Evolutionary conservation across 1,140 invertebrate genomes (phyloP).

Genomic region (Drosophila serrata): DNA sequence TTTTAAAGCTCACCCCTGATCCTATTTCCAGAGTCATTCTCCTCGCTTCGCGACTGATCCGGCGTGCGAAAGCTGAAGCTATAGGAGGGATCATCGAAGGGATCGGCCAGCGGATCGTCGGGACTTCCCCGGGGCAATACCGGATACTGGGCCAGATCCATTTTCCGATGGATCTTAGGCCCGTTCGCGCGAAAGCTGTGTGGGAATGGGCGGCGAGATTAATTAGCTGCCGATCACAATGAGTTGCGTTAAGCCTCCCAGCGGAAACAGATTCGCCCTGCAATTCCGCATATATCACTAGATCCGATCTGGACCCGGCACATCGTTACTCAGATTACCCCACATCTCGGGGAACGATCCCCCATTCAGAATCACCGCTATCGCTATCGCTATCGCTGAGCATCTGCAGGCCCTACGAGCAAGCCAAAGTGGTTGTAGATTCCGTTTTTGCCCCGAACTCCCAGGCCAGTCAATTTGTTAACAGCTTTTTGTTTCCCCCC

Average conservation of each 20-base stretch:
- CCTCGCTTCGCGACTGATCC: constrained; percentile 89
- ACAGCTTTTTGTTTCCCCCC: constrained; percentile 74
- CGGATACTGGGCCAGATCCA: constrained; percentile 89
- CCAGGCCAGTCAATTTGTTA: constrained; percentile 70
- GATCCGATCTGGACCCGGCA: constrained; percentile 60
- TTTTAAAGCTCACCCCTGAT: constrained; percentile 85
- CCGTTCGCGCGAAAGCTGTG: constrained; percentile 88
- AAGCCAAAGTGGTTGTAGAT: not conserved
- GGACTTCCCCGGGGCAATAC: constrained; percentile 87
- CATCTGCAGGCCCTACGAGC: constrained; percentile 44
- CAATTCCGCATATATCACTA: constrained; percentile 27
- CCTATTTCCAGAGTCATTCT: constrained; percentile 87
- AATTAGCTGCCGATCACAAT: constrained; percentile 49
- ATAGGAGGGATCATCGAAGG: constrained; percentile 90
- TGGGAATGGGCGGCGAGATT: constrained; percentile 24
- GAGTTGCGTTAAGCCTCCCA: constrained; percentile 36
- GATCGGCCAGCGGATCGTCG: constrained; percentile 89
- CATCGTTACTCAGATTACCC: constrained; percentile 65
- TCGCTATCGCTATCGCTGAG: constrained; percentile 49
- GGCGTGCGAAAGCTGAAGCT: constrained; percentile 88
- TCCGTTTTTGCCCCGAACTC: constrained; percentile 52
- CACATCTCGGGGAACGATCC: constrained; percentile 34
- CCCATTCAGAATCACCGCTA: constrained; percentile 58
- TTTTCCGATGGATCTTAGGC: constrained; percentile 89
- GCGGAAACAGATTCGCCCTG: constrained; percentile 29